A percentile compares a stretch with the other conserved stretches of the same genome.
Evolutionary conservation across 1,140 invertebrate genomes (phyloP).

Genomic region (Drosophila nikananu): DNA sequence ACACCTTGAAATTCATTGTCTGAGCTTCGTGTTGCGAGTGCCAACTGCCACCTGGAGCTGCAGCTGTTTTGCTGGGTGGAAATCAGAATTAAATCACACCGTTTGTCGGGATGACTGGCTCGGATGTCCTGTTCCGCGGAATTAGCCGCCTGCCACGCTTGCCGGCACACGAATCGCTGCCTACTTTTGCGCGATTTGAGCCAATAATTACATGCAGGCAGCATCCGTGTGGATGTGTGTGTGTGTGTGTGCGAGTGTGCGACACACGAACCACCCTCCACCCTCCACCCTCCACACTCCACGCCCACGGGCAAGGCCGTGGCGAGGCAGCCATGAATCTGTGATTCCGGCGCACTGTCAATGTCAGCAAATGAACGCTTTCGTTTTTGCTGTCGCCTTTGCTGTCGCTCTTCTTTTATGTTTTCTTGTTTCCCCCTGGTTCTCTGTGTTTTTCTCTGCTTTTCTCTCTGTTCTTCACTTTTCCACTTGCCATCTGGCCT

Average conservation of each 20-base stretch:
- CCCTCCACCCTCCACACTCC: not conserved
- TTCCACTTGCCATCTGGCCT: slow-evolving; percentile 1
- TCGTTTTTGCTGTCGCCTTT: not conserved
- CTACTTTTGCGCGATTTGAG: slow-evolving; percentile 71
- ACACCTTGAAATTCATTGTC: not conserved
- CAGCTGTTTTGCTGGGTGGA: not conserved
- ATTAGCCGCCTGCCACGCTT: slow-evolving; percentile 20
- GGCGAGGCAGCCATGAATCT: slow-evolving; percentile 5
- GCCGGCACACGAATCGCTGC: slow-evolving; percentile 32
- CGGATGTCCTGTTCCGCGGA: not conserved
- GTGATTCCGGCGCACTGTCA: slow-evolving; percentile 3
- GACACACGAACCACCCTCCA: not conserved
- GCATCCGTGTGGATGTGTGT: slow-evolving; percentile 17
- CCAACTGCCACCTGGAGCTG: not conserved
- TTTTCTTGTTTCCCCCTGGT: no score
- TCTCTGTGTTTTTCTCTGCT: no score
- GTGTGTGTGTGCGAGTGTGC: slow-evolving; percentile 5
- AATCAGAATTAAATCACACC: slow-evolving; percentile 43
- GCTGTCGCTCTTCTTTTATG: not conserved
- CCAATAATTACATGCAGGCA: slow-evolving; percentile 70
- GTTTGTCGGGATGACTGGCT: no score
- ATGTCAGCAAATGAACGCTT: not conserved
- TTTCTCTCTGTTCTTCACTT: not conserved
- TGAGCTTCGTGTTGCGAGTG: not conserved
- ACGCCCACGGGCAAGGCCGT: slow-evolving; percentile 8